Evolutionary conservation across 35 echinoderm and acorn worm genomes (phyloP).

Genomic region (Holothuria glaberrima): DNA sequence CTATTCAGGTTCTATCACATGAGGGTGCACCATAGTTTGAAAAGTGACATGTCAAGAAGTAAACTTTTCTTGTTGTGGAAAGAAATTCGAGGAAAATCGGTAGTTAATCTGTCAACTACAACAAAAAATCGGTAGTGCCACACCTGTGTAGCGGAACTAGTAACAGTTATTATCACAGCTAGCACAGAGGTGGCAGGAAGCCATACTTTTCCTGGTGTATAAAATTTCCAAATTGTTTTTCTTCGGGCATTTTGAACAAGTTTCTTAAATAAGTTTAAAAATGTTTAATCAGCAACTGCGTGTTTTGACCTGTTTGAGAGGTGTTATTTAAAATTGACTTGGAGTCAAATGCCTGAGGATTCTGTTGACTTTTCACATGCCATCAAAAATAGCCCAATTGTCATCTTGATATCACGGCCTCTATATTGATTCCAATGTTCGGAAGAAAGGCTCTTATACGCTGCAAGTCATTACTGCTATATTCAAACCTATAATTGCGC

Average conservation of each 20-base stretch:
- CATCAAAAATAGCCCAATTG: too few relatives aligned
- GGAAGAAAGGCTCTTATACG: too few relatives aligned
- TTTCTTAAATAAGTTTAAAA: not conserved
- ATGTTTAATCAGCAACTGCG: too few relatives aligned
- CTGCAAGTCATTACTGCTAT: too few relatives aligned
- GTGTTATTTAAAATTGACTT: too few relatives aligned
- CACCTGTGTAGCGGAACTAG: conserved; percentile 36
- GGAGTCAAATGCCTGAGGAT: too few relatives aligned
- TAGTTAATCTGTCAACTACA: not conserved
- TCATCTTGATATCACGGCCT: too few relatives aligned
- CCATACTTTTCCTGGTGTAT: not conserved
- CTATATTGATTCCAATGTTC: too few relatives aligned
- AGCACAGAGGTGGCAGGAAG: conserved; percentile 10
- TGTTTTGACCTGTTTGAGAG: too few relatives aligned
- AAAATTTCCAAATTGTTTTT: not conserved
- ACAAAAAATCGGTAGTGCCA: conserved; percentile 4
- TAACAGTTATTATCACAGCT: not conserved
- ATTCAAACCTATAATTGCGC: too few relatives aligned
- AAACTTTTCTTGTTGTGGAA: conserved; percentile 34
- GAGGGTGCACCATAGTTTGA: not conserved
- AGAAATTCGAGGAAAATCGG: conserved; percentile 2
- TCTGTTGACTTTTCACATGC: too few relatives aligned
- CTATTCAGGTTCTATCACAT: too few relatives aligned
- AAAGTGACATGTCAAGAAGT: not conserved
- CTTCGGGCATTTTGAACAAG: not conserved